Base-by-base conservation (phyloP, 2,113 vertebrate genomes). In the Polypterus bichir region DNA sequence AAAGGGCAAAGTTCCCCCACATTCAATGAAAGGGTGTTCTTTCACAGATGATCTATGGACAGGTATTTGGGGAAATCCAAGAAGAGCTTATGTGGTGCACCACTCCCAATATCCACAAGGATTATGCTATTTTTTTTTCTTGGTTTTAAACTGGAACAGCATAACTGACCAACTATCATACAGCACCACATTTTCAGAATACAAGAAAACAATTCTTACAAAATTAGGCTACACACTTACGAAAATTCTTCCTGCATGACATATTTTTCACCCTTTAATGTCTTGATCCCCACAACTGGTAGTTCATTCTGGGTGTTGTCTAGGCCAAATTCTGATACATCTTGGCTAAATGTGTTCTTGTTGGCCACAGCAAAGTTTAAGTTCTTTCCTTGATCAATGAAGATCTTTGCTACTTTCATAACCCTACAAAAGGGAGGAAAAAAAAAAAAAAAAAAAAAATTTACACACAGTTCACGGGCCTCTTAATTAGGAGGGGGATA, bases 221-320 rank as follows among this genome's bases (percentile, higher is more conserved):
- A 27, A 27, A 27, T 27, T 27, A 27, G 27, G 27, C 27, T 27
- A 5, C 3, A 5, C 47, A 84, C 96, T 91, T 75, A 99, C 95
- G 92, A 87, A 81, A 99, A 99, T 66, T 96, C 93, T 60, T 98
- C 92, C 2, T 80, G 83, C 96, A 98, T 98, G 74, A 86, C 83
- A 0, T 88, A 98, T 87, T 99, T 98, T 61, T 96, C 92, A 67
- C 93, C 96, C 68, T 92, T 94, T 58, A 82, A 72, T 0, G 92
- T 94, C 73, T 86, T 86, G 77, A 99, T 84, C 65, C 88, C 88
- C 59, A 98, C 93, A 11, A 97, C 75, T 0, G 96, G 95, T 47
- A 91, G 54, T 9, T 97, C 95, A 44, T 89, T 89, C 47, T 79
- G 46, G 7, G 79, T 84, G 68, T 74, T 70, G 55, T 96, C 91